A percentile compares a stretch with the other conserved stretches of the same genome.
Evolutionary conservation across 2,888 invertebrate species (phyloP).

Genomic region (Anthophora plumipes): DNA sequence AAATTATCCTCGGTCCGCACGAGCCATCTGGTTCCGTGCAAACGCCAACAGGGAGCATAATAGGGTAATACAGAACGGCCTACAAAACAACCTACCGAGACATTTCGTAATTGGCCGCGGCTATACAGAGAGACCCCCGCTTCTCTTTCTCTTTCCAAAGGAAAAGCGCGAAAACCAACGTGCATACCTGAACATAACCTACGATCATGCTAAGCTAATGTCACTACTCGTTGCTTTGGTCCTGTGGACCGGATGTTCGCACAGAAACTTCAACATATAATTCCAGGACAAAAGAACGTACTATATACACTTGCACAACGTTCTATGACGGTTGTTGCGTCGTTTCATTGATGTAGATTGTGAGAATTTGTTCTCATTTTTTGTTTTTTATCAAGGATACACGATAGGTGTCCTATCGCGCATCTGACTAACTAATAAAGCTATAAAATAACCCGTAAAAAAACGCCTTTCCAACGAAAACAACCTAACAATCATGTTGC

Average conservation of each 20-base stretch:
- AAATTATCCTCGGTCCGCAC: conserved; percentile 75
- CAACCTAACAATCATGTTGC: too few relatives aligned
- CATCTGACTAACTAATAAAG: too few relatives aligned
- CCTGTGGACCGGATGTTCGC: conserved; percentile 25
- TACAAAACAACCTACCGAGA: conserved; percentile 69
- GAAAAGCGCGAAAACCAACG: conserved; percentile 56
- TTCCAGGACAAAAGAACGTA: conserved; percentile 43
- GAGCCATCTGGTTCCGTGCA: conserved; percentile 61
- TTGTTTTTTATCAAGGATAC: too few relatives aligned
- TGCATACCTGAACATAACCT: conserved; percentile 13
- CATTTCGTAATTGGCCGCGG: conserved; percentile 75
- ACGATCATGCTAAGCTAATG: conserved; percentile 24
- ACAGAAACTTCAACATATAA: conserved; percentile 33
- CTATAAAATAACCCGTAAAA: too few relatives aligned
- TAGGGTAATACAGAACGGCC: conserved; percentile 76
- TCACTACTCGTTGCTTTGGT: conserved; percentile 12
- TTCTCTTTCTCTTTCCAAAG: background rate
- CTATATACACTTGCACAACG: too few relatives aligned
- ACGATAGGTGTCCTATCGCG: too few relatives aligned
- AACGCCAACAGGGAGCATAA: conserved; percentile 69
- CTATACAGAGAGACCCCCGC: conserved; percentile 35
- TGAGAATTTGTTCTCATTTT: too few relatives aligned
- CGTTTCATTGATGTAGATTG: background rate
- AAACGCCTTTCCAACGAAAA: too few relatives aligned
- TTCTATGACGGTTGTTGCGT: background rate